Base-by-base conservation (phyloP, 2,888 invertebrate species). In the Cheilosia variabilis region DNA sequence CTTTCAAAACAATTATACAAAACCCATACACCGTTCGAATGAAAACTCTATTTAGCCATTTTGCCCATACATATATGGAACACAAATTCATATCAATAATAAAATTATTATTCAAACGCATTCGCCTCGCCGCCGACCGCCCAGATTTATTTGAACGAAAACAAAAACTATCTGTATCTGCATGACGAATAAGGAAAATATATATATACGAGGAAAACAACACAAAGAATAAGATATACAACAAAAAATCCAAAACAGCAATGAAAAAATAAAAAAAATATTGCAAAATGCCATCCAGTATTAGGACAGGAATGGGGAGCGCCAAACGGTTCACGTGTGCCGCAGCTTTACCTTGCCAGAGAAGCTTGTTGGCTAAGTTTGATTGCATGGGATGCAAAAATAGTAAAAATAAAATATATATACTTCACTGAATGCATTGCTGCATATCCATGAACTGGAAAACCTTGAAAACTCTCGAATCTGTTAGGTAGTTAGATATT, bases 381-480 rank as follows among this genome's bases (percentile, higher is more conserved):
- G 87, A 88, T 87, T 87, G 71, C 73, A 84, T 75, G 73, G 58
- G 75, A 77, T 77, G 80, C 71, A 73, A 86, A 75, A 71, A 65
- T 58, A 53, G 55, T 50, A 66, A 57, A 62, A 19, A 37, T 45
- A 68, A 60, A 75, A 75, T 43, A 17, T 52, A 63, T 24, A 65
- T 45, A 27, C 52, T 43, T 19, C 47, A 52, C 58, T 65, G 62
- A 68, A 73, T 78, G 60, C 78, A 68, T 83, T 62, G 73, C 79
- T 76, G 87, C 83, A 88, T 88, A 90, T 89, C 91, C 90, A 90
- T 91, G 90, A 91, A 91, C 91, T 91, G 91, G 91, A 91, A 91
- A 91, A 91, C 91, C 91, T 91, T 91, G 91, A 91, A 91, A 91
- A 89, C 87, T 88, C 88, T 79, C 79, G 58, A 79, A 79, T 79